Evolutionary conservation across 2,888 invertebrate species (phyloP).

Genomic region (Metalampra italica): DNA sequence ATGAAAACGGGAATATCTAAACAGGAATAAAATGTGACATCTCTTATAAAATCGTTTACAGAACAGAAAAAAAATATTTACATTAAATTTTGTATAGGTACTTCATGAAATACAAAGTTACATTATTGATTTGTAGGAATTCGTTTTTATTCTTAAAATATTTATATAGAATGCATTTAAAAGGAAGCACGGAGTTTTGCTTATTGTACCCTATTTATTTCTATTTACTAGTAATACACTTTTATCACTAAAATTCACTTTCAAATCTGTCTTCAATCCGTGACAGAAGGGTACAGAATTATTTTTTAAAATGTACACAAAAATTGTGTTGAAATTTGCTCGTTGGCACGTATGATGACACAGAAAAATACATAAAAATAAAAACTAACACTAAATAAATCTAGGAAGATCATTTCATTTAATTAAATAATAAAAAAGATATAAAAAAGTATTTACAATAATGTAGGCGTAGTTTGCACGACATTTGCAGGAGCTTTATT

Average conservation of each 20-base stretch:
- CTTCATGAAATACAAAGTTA: slow-evolving; percentile 22
- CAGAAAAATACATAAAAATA: slow-evolving; percentile 35
- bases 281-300: slow-evolving; percentile 28
- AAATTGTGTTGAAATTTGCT: slow-evolving; percentile 19
- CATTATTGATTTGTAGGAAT: neutral
- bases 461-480: slow-evolving; percentile 34
- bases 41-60: neutral
- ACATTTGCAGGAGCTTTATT: slow-evolving; percentile 38
- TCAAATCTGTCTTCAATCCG: slow-evolving; percentile 20
- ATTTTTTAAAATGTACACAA: neutral
- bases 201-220: slow-evolving; percentile 49
- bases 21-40: neutral
- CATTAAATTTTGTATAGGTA: slow-evolving; percentile 30
- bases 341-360: slow-evolving; percentile 74
- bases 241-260: slow-evolving; percentile 35
- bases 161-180: slow-evolving; percentile 40
- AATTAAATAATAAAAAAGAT: slow-evolving; percentile 24
- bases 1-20: no score
- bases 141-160: neutral
- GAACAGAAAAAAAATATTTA: slow-evolving; percentile 4
- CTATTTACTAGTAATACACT: slow-evolving; percentile 54
- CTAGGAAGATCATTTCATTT: slow-evolving; percentile 64
- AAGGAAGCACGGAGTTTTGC: slow-evolving; percentile 68
- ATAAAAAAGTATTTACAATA: slow-evolving; percentile 44
- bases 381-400: slow-evolving; percentile 39